Percentiles rank a stretch among this genome's conserved stretches.
Evolutionary conservation across 2,113 vertebrate species (phyloP).

Genomic region (Lipotes vexillifer): DNA sequence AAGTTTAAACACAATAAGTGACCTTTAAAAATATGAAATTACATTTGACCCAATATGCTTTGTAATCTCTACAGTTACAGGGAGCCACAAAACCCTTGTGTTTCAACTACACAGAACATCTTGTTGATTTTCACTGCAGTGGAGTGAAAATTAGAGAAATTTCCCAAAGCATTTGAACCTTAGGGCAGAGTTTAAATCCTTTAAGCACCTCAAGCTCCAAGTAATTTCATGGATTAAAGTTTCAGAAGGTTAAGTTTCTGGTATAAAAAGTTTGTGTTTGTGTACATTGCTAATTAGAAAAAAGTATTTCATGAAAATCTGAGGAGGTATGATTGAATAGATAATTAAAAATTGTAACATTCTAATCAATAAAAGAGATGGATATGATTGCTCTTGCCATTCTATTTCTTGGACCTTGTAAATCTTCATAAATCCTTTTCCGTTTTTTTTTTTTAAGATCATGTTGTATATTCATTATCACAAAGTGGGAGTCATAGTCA

Average conservation of each 20-base stretch:
- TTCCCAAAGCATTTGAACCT: background rate
- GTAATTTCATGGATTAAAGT: conserved; percentile 31
- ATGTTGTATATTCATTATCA: conserved; percentile 10
- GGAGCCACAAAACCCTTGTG: background rate
- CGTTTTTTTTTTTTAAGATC: background rate
- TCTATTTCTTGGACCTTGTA: conserved; percentile 43
- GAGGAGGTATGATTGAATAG: conserved; percentile 52
- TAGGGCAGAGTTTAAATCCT: background rate
- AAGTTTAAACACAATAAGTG: conserved; percentile 26
- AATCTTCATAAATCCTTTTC: conserved; percentile 42
- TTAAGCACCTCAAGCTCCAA: conserved; percentile 1
- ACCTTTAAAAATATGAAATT: conserved; percentile 13
- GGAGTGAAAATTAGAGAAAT: background rate
- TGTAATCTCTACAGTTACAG: background rate
- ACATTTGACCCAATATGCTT: background rate
- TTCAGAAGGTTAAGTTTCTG: conserved; percentile 49
- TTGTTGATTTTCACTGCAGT: background rate
- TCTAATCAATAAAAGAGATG: conserved; percentile 61
- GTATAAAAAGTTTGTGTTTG: conserved; percentile 40
- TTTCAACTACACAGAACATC: background rate
- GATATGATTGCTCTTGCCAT: conserved; percentile 38
- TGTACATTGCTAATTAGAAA: conserved; percentile 53
- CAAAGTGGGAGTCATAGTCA: background rate
- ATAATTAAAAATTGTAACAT: conserved; percentile 48
- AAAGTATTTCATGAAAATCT: conserved; percentile 52